A percentile compares a stretch with the other conserved stretches of the same genome.
These are phyloP conservation scores for Diplodus sargus DNA, from an alignment of 2,797 vertebrate species.

Conservation along the genomic window DNA sequence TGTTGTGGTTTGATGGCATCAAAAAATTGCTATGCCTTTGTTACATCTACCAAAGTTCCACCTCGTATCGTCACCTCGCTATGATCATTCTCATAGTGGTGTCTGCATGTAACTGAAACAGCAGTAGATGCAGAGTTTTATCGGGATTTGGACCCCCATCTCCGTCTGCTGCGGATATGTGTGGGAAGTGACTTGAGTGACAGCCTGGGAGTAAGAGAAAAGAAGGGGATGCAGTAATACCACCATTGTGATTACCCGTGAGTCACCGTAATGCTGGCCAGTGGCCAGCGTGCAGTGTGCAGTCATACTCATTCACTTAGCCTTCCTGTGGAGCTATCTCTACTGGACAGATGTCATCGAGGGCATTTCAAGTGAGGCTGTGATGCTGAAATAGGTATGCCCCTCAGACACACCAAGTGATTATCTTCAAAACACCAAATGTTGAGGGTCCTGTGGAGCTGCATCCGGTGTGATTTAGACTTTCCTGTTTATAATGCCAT, in stretches of 20 bases:
- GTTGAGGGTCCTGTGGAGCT: constrained; percentile 20
- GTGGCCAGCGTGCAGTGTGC: neutral
- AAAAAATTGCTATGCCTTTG: constrained; percentile 4
- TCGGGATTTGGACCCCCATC: constrained; percentile 27
- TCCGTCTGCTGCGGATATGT: constrained; percentile 48
- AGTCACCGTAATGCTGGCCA: constrained; percentile 21
- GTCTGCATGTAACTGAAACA: constrained; percentile 2
- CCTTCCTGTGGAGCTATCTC: constrained; percentile 46
- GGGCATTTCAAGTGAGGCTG: constrained; percentile 45
- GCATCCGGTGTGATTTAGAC: constrained; percentile 36
- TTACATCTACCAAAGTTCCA: neutral
- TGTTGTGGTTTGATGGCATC: constrained; percentile 24
- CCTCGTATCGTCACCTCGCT: neutral
- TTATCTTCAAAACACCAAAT: constrained; percentile 68
- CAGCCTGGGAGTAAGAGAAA: constrained; percentile 32
- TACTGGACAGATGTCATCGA: constrained; percentile 46
- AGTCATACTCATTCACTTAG: constrained; percentile 34
- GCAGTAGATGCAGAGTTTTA: constrained; percentile 31
- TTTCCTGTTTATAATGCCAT: constrained; percentile 19
- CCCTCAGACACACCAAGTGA: constrained; percentile 4
- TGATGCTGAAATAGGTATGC: constrained; percentile 38
- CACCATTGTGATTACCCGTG: constrained; percentile 46
- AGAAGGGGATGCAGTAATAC: constrained; percentile 42
- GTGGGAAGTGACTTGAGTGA: constrained; percentile 38
- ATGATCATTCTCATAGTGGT: neutral